Evolutionary conservation across 2,797 vertebrate genomes (phyloP).

Genomic region (Hydrophis major): DNA sequence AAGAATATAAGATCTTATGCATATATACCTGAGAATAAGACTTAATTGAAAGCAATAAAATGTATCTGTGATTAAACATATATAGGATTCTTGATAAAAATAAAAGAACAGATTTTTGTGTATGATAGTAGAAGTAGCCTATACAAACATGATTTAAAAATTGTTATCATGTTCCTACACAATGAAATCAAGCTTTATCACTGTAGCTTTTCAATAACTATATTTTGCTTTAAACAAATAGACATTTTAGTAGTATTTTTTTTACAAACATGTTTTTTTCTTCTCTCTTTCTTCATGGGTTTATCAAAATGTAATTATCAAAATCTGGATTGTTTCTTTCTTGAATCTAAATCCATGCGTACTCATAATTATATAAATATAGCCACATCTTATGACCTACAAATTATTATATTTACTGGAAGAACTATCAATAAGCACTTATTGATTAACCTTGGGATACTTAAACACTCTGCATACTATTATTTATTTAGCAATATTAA

Average conservation of each 20-base stretch:
- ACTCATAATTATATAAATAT: neutral
- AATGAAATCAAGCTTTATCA: neutral
- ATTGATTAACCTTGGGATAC: neutral
- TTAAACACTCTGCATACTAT: neutral
- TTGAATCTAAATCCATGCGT: neutral
- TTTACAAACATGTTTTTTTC: neutral
- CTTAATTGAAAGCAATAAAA: neutral
- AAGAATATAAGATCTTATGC: neutral
- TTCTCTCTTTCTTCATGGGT: neutral
- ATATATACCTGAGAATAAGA: neutral
- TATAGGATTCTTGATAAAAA: neutral
- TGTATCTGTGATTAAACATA: neutral
- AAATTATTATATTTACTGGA: neutral
- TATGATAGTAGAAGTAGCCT: neutral
- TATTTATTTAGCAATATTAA: neutral
- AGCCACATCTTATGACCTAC: neutral
- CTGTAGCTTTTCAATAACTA: neutral
- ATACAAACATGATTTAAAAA: neutral
- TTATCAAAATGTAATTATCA: neutral
- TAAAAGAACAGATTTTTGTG: neutral
- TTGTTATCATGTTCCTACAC: neutral
- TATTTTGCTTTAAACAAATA: neutral
- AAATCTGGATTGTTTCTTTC: neutral
- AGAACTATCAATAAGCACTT: neutral
- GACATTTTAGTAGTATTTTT: neutral